Evolutionary conservation across 2,888 invertebrate genomes (phyloP), one percentile per base, ranked within the genome.

Genomic region (Syrista parreyssii): DNA sequence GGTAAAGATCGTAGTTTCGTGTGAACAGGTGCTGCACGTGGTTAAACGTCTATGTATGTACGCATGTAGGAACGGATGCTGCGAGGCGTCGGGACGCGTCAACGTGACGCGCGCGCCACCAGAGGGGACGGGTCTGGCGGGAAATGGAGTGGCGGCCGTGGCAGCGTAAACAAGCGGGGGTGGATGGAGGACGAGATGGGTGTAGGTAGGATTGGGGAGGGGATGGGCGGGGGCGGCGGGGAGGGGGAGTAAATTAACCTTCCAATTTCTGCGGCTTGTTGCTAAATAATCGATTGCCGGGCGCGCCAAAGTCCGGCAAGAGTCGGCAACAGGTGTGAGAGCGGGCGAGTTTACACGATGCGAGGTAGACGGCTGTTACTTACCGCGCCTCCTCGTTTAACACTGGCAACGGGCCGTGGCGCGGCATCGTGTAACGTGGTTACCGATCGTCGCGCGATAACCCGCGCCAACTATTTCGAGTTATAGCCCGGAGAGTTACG

Each of bases 261-360:
- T 86, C 87, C 88, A 88, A 88, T 88, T 88, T 88, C 86, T 86
- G 87, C 84, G 88, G 88, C 87, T 88, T 86, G 88, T 89, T 86
- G 86, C 87, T 86, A 87, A 90, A 88, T 87, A 89, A 90, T 90
- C 89, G 90, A 90, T 89, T 83, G 86, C 83, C 85, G 85, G 23
- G 55, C 82, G 85, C 79, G 81, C 82, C 84, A 78, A 86, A 85
- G 84, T 84, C 85, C 82, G 82, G 71, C 79, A 83, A 79, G 79
- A 79, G 79, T 81, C 82, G 84, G 88, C 89, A 88, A 88, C 89
- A 88, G 88, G 89, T 88, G 87, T 82, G 85, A 85, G 84, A 9
- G 23, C 55, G 55, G 55, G 55, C 55, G 55, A 55, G 55, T 55
- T 23, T 55, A 55, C 55, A 55, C 55, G 55, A 55, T 55, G 55